phyloP scores from a whole-genome alignment of 2,797 vertebrate species.

The Rhinoraja longicauda region DNA sequence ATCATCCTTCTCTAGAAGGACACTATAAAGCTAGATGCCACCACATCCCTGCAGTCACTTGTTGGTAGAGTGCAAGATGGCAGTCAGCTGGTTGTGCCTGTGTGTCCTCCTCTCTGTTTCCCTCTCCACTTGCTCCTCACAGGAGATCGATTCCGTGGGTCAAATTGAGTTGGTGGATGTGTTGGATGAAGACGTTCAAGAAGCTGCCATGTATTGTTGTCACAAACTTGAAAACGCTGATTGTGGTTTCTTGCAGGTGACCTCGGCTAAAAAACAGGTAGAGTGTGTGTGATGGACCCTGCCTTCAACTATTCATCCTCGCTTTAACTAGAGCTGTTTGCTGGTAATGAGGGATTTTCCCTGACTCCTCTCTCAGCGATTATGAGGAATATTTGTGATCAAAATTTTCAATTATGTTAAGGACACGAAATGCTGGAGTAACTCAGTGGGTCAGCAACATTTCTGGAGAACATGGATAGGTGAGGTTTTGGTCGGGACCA shows the following conservation, averaged over 20 bases:
- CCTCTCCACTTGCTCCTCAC: not conserved
- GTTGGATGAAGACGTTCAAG: not conserved
- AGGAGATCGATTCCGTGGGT: too few species aligned
- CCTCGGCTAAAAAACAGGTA: not conserved
- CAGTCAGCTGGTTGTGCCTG: not conserved
- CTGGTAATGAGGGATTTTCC: not conserved
- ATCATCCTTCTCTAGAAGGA: not conserved
- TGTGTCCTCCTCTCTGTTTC: not conserved
- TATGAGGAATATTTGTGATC: too few species aligned
- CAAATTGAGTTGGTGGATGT: not conserved
- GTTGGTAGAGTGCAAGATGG: not conserved
- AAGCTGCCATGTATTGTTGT: not conserved
- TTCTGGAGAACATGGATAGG: too few species aligned
- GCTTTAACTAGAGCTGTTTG: not conserved
- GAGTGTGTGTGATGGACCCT: not conserved
- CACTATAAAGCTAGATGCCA: not conserved
- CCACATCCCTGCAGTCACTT: not conserved
- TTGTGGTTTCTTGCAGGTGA: not conserved
- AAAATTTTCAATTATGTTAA: not conserved
- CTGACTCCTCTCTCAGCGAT: not conserved
- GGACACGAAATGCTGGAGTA: too few species aligned
- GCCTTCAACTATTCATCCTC: not conserved
- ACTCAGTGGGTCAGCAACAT: too few species aligned
- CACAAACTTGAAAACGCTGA: rapidly evolving
- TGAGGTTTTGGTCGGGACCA: too few species aligned